Evolutionary conservation across 2,888 invertebrate species (phyloP), one percentile per base, ranked within the genome.

Genomic region (Unio pictorum): DNA sequence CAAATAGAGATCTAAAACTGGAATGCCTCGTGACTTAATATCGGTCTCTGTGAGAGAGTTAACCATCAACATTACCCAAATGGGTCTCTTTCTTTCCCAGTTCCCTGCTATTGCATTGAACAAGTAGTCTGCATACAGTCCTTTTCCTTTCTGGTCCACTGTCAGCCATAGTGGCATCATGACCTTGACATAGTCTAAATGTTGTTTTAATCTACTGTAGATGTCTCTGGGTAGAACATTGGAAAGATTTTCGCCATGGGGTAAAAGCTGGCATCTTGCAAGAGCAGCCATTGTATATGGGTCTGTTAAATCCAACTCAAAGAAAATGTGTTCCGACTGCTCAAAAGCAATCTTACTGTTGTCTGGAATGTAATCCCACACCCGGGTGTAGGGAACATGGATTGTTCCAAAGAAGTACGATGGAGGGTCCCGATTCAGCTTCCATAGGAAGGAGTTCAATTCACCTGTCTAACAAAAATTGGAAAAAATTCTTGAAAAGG

Each of bases 361-460:
- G 60, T 89, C 87, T 28, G 92, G 91, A 66, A 92, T 91, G 88
- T 87, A 88, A 81, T 91, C 89, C 92, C 92, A 92, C 54, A 92
- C 92, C 66, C 90, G 85, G 15, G 91, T 91, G 84, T 92, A 92
- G 0, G 92, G 92, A 23, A 92, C 92, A 85, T 92, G 92, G 77
- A 92, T 92, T 18, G 92, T 92, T 55, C 92, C 92, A 82, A 92
- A 92, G 76, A 92, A 90, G 85, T 91, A 92, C 4, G 91, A 84
- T 4, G 89, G 89, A 54, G 87, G 86, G 67, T 86, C 82, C 26
- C 89, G 75, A 68, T 88, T 84, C 60, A 91, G 76, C 20, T 83
- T 86, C 91, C 91, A 91, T 73, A 91, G 82, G 78, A 91, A 91
- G 15, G 91, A 89, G 76, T 88, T 88, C 66, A 86, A 76, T 55